Percentiles rank a stretch among this genome's conserved stretches.
Evolutionary conservation across 2,797 vertebrate species (phyloP).

Genomic region (Rachycentron canadum): DNA sequence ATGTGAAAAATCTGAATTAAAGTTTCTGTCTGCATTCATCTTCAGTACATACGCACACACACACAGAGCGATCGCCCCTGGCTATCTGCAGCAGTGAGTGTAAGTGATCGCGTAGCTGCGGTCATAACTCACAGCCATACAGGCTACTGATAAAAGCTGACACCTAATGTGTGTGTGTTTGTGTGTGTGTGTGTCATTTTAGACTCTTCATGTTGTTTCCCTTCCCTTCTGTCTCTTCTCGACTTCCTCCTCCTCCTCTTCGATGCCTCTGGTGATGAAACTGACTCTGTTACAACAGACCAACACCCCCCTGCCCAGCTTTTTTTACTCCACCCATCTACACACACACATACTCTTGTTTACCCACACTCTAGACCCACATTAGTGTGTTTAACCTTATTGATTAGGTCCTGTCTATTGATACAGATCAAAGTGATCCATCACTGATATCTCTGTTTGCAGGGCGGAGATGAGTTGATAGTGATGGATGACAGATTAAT

Average conservation of each 20-base stretch:
- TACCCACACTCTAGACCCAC: slow-evolving; percentile 56
- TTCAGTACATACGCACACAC: slow-evolving; percentile 15
- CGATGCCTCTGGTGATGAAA: slow-evolving; percentile 80
- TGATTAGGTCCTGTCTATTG: slow-evolving; percentile 70
- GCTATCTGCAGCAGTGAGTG: slow-evolving; percentile 60
- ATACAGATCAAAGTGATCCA: slow-evolving; percentile 65
- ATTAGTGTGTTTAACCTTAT: slow-evolving; percentile 77
- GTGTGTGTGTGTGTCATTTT: slow-evolving; percentile 58
- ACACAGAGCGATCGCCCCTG: slow-evolving; percentile 37
- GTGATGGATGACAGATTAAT: slow-evolving; percentile 73
- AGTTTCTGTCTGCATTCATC: neutral
- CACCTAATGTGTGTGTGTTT: slow-evolving; percentile 48
- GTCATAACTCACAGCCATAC: slow-evolving; percentile 75
- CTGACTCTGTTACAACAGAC: slow-evolving; percentile 76
- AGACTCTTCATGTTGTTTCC: slow-evolving; percentile 69
- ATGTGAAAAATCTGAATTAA: neutral
- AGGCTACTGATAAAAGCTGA: slow-evolving; percentile 67
- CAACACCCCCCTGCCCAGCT: slow-evolving; percentile 16
- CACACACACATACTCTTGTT: slow-evolving; percentile 54
- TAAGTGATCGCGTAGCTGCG: slow-evolving; percentile 75
- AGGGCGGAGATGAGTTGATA: slow-evolving; percentile 65
- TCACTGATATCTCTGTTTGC: slow-evolving; percentile 74
- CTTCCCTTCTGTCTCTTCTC: slow-evolving; percentile 52
- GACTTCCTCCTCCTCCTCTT: slow-evolving; percentile 53
- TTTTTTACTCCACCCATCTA: slow-evolving; percentile 26